phyloP scores from a whole-genome alignment of 2,888 invertebrate species.

The Netelia melanura region DNA sequence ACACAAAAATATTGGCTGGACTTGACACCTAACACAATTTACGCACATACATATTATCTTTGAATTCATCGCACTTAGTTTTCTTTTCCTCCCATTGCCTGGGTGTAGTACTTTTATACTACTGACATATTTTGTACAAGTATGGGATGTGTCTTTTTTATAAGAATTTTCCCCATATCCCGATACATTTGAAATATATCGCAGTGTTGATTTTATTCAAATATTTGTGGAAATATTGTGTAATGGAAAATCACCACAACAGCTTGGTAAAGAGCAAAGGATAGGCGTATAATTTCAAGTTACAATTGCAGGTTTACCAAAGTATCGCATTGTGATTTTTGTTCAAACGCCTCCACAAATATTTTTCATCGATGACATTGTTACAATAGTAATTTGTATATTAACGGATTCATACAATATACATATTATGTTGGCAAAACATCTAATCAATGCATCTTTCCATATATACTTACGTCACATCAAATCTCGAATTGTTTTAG shows the following conservation, averaged over 20 bases:
- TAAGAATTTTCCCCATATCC: conserved; percentile 14
- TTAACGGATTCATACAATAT: conserved; percentile 19
- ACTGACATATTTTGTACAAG: conserved; percentile 37
- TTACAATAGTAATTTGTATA: conserved; percentile 32
- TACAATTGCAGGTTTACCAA: not conserved
- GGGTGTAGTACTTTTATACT: conserved; percentile 24
- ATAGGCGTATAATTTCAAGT: conserved; percentile 20
- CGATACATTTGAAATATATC: conserved; percentile 66
- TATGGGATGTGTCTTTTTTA: conserved; percentile 35
- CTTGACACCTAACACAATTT: conserved; percentile 75
- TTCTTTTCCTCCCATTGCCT: conserved; percentile 2
- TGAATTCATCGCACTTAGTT: conserved; percentile 21
- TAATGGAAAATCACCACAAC: conserved; percentile 70
- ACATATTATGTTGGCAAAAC: conserved; percentile 39
- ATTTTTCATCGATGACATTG: conserved; percentile 4
- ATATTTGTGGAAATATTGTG: conserved; percentile 76
- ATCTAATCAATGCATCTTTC: conserved; percentile 38
- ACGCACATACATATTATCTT: conserved; percentile 48
- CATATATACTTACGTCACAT: conserved; percentile 35
- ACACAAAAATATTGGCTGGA: conserved; percentile 79
- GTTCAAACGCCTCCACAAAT: conserved; percentile 29
- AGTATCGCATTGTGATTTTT: not conserved
- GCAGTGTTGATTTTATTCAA: conserved; percentile 68
- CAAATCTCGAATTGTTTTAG: conserved; percentile 19
- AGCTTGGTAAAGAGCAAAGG: conserved; percentile 53